phyloP scores from a whole-genome alignment of 2,113 vertebrate genomes.

The Egretta garzetta region DNA sequence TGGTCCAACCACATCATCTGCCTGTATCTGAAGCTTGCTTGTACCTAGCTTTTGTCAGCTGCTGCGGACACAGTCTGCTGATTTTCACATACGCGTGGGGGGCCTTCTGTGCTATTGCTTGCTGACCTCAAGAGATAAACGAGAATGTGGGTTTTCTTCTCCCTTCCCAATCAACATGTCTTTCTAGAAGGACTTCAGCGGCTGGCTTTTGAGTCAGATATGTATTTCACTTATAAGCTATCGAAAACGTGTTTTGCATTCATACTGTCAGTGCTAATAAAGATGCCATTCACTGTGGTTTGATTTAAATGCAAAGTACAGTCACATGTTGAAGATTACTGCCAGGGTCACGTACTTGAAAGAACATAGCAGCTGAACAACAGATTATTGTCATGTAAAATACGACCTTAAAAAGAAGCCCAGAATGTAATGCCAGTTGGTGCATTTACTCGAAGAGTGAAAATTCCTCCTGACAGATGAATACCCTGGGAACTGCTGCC shows the following conservation, averaged over 20 bases:
- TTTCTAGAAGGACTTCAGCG: not conserved
- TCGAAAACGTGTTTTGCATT: not conserved
- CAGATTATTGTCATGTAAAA: not conserved
- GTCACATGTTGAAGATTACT: not conserved
- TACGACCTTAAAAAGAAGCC: not conserved
- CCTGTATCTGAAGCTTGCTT: not conserved
- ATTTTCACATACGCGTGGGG: not conserved
- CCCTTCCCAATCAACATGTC: not conserved
- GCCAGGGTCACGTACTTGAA: not conserved
- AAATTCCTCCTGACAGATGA: not conserved
- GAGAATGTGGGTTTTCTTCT: not conserved
- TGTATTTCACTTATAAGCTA: constrained; percentile 35
- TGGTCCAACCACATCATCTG: not conserved
- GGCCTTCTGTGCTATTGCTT: not conserved
- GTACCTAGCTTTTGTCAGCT: not conserved
- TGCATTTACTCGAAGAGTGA: not conserved
- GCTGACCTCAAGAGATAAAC: not conserved
- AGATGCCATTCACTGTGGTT: not conserved
- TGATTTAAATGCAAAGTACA: not conserved
- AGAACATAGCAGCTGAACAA: not conserved
- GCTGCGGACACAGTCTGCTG: not conserved
- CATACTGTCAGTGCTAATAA: not conserved
- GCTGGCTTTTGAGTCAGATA: constrained; percentile 4
- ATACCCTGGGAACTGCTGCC: not conserved
- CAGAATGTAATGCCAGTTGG: not conserved